These are phyloP conservation scores for Coelopa frigida DNA, from an alignment of 1,140 invertebrate genomes.

Conservation along the genomic window DNA sequence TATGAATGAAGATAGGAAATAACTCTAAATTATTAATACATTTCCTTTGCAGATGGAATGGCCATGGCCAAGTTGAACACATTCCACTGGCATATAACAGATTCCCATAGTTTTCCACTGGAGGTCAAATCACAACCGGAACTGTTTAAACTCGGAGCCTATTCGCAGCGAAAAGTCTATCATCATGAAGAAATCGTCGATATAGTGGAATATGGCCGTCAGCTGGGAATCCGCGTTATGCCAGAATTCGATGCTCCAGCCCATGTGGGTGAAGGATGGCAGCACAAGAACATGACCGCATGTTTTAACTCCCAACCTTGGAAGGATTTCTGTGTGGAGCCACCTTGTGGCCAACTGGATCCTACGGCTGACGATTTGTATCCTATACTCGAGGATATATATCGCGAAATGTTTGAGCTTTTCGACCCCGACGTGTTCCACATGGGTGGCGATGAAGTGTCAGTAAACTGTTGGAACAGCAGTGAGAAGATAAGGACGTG, in stretches of 20 bases:
- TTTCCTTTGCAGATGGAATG: conserved; percentile 58
- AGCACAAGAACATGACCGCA: conserved; percentile 57
- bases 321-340: conserved; percentile 70
- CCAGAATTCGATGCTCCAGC: conserved; percentile 84
- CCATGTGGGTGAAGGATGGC: conserved; percentile 83
- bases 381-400: conserved; percentile 63
- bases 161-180: conserved; percentile 58
- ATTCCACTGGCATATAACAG: conserved; percentile 87
- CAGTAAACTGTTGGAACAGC: conserved; percentile 69
- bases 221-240: conserved; percentile 67
- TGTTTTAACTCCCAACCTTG: conserved; percentile 70
- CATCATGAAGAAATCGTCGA: conserved; percentile 47
- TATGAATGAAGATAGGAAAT: background rate
- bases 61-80: conserved; percentile 73
- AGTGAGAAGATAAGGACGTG: conserved; percentile 58
- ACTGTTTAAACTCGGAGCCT: conserved; percentile 65
- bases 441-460: conserved; percentile 84
- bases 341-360: conserved; percentile 80
- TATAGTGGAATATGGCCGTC: conserved; percentile 62
- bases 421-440: conserved; percentile 71
- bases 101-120: conserved; percentile 79
- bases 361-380: conserved; percentile 68
- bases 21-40: background rate
- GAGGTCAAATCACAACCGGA: conserved; percentile 60
- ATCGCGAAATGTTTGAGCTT: conserved; percentile 57